Evolutionary conservation across 2,888 invertebrate species (phyloP).

Genomic region (Andrena dorsata): DNA sequence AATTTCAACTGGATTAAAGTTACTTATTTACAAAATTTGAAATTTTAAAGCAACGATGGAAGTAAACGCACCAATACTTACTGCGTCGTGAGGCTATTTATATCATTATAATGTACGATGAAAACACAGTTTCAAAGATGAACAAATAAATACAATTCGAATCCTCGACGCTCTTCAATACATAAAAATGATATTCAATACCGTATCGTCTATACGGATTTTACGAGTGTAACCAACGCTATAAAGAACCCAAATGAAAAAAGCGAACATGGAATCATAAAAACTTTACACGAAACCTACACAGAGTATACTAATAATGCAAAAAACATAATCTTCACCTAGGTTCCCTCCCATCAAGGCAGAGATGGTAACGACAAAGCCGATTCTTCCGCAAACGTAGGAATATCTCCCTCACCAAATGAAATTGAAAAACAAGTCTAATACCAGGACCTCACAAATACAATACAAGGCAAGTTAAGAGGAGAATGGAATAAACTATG

Average conservation of each 20-base stretch:
- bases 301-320: neutral
- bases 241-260: neutral
- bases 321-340: neutral
- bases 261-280: neutral
- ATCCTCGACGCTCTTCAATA: neutral
- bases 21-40: too few species aligned
- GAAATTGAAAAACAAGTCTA: neutral
- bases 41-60: too few species aligned
- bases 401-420: neutral
- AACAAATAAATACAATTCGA: neutral
- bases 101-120: too few species aligned
- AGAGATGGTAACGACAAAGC: neutral
- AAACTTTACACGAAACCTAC: neutral
- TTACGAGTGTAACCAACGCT: neutral
- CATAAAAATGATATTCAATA: neutral
- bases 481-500: slow-evolving; percentile 1
- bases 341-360: too few species aligned
- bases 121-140: too few species aligned
- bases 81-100: too few species aligned
- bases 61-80: too few species aligned
- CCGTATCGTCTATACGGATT: neutral
- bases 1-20: too few species aligned
- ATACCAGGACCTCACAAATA: neutral
- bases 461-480: neutral
- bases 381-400: neutral